Evolutionary conservation across 2,888 invertebrate genomes (phyloP).

Genomic region (Macrophya alboannulata): DNA sequence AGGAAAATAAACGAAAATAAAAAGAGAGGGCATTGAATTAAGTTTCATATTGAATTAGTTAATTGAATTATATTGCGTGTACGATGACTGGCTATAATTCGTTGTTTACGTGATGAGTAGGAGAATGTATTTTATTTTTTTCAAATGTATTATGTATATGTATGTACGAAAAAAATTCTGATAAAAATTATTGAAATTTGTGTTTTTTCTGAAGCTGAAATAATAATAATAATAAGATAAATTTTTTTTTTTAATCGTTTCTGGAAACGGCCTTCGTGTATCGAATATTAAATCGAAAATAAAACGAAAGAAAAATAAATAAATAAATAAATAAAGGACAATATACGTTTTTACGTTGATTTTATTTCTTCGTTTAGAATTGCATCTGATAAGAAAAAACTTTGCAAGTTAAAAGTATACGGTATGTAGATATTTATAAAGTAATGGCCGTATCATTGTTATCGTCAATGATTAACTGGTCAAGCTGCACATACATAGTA

Average conservation of each 20-base stretch:
- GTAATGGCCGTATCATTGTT: conserved; percentile 21
- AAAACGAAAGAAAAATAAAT: neutral
- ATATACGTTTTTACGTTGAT: neutral
- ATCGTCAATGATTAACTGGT: conserved; percentile 11
- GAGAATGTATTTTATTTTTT: neutral
- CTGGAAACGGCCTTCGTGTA: neutral
- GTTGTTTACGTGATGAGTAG: neutral
- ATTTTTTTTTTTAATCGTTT: neutral
- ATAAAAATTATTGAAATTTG: neutral
- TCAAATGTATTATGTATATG: too few species aligned
- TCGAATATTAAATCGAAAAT: neutral
- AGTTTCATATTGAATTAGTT: conserved; percentile 32
- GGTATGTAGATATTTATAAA: neutral
- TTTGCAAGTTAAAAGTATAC: neutral
- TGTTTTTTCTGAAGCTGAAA: neutral
- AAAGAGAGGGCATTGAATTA: conserved; percentile 41
- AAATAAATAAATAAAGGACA: neutral
- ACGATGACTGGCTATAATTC: conserved; percentile 36
- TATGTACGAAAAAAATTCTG: neutral
- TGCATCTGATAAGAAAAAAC: conserved; percentile 34
- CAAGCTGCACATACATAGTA: neutral
- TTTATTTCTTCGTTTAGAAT: neutral
- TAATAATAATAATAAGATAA: neutral
- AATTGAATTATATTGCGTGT: neutral
- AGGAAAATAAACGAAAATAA: conserved; percentile 26